Base-by-base conservation (phyloP, 2,797 vertebrate genomes). In the Dallia pectoralis region DNA sequence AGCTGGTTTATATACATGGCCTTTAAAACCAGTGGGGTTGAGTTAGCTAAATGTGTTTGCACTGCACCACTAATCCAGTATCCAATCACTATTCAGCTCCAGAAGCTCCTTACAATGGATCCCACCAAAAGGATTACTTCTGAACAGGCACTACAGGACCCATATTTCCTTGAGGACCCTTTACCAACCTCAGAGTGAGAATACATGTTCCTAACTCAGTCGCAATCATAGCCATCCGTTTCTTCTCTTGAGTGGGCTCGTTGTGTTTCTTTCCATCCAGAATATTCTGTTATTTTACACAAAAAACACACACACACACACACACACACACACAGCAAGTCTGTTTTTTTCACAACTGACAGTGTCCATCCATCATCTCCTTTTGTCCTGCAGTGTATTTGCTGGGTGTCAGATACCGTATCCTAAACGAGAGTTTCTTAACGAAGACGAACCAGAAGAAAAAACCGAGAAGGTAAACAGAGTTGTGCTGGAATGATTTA, bases 341-440 rank as follows among this genome's bases (percentile, higher is more conserved):
- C 61, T 77, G 69, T 7, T 74, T 33, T 75, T 27, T 18, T 53
- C 14, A 15, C 47, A 25, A 62, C 12, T 30, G 1, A 67, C 11
- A 12, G 3, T 27, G 22, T 59, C n/a, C 25, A 59, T 40, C 29
- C 44, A 5, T 69, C 14, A 25, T 49, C n/a, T 71, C 19, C 14
- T 79, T 65, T 0, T 73, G 76, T 19, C 33, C 85, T 91, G 56
- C 71, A 99, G 97, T 91, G 97, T 99, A 71, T 99, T 99, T 90
- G 96, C 97, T 80, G 97, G 97, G 64, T 98, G 97, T 89, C 97
- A 98, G 94, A 99, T 99, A 88, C 97, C 97, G 0, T 99, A 99
- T 83, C 97, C 97, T 0, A 99, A 98, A 88, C 93, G 97, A 86
- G 97, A 99, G 91, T 98, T 99, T 87, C 95, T 99, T 27, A 98